Evolutionary conservation across 2,888 invertebrate genomes (phyloP).

Genomic region (Merodon equestris): DNA sequence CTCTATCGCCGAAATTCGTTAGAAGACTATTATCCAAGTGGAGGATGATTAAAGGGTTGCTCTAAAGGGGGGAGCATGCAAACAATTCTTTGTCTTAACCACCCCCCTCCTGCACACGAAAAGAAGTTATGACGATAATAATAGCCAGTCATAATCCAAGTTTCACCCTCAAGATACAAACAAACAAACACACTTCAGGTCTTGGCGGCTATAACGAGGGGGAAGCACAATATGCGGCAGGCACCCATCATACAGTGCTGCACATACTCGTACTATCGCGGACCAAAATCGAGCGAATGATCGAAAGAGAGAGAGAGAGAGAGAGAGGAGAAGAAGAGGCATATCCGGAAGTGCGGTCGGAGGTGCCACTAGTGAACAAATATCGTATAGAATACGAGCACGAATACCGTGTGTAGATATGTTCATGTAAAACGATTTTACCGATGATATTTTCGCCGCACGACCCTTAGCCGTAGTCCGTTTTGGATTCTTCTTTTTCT

Average conservation of each 20-base stretch:
- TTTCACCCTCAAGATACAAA: slow-evolving; percentile 54
- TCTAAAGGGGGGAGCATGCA: slow-evolving; percentile 10
- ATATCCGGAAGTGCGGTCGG: slow-evolving; percentile 61
- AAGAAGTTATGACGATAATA: slow-evolving; percentile 55
- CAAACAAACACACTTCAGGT: slow-evolving; percentile 31
- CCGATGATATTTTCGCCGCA: slow-evolving; percentile 23
- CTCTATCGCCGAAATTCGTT: slow-evolving; percentile 18
- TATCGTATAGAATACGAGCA: slow-evolving; percentile 35
- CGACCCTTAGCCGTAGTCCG: too few species aligned
- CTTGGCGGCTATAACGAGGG: too few species aligned
- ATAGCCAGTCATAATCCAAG: slow-evolving; percentile 55
- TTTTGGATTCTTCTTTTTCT: background rate
- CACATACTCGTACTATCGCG: too few species aligned
- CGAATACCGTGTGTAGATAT: too few species aligned
- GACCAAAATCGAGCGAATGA: slow-evolving; percentile 6
- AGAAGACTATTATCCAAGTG: slow-evolving; percentile 35
- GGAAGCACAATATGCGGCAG: too few species aligned
- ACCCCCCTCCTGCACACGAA: slow-evolving; percentile 26
- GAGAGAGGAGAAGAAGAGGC: slow-evolving; percentile 8
- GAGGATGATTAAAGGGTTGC: background rate
- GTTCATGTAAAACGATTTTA: slow-evolving; percentile 55
- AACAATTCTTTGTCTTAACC: slow-evolving; percentile 5
- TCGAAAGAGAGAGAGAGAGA: background rate
- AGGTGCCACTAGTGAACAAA: slow-evolving; percentile 50
- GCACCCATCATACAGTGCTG: too few species aligned